phyloP scores from a whole-genome alignment of 1,140 invertebrate genomes.

The Drosophila santomea region DNA sequence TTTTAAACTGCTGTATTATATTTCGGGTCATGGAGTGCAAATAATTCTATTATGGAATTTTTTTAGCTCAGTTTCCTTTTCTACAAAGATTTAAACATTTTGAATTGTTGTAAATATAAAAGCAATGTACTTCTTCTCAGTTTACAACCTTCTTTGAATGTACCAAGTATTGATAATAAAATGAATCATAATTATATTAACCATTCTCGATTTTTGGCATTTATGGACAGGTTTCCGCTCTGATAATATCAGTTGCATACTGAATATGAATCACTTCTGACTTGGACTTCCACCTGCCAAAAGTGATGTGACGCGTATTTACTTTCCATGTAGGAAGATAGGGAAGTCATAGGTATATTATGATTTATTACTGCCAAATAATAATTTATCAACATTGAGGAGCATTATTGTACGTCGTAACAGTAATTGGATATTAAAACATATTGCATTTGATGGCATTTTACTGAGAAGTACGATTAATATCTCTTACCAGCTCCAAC shows the following conservation, averaged over 20 bases:
- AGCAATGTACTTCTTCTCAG: no score
- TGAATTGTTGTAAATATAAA: no score
- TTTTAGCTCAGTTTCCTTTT: no score
- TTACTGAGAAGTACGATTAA: neutral
- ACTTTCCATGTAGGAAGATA: no score
- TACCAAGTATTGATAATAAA: neutral
- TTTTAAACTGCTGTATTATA: no score
- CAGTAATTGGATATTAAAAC: no score
- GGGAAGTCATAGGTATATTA: neutral
- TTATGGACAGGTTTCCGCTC: constrained; percentile 2
- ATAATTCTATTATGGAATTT: no score
- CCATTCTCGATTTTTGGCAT: neutral
- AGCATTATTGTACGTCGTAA: no score
- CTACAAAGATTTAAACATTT: no score
- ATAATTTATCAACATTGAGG: neutral
- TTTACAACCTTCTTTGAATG: no score
- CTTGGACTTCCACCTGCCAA: neutral
- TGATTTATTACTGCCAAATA: neutral
- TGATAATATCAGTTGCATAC: constrained; percentile 1
- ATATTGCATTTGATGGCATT: neutral
- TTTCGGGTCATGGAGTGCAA: no score
- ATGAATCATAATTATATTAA: neutral
- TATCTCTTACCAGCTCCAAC: constrained; percentile 53
- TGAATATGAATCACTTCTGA: constrained; percentile 3
- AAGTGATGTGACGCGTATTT: neutral